Evolutionary conservation across 2,888 invertebrate genomes (phyloP).

Genomic region (Falcaria lacertinaria): DNA sequence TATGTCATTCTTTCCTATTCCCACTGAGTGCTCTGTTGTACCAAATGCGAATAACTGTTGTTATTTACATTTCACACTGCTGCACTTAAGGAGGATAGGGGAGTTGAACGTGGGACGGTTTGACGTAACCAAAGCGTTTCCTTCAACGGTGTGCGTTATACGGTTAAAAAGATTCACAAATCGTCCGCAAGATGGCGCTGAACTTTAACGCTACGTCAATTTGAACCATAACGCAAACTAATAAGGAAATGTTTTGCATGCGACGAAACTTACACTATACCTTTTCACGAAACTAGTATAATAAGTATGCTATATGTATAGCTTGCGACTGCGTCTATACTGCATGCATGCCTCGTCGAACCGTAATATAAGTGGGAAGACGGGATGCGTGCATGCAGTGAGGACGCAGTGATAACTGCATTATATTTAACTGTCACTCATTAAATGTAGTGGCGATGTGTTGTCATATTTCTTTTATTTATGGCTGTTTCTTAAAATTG

Average conservation of each 20-base stretch:
- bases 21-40: conserved; percentile 66
- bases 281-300: not conserved
- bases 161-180: not conserved
- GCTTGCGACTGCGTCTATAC: not conserved
- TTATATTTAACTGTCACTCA: no score
- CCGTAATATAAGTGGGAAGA: no score
- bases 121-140: not conserved
- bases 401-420: not conserved
- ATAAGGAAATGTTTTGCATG: not conserved
- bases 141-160: not conserved
- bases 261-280: not conserved
- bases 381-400: not conserved
- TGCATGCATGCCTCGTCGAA: not conserved
- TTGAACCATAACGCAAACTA: no score
- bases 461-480: no score
- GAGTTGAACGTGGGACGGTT: conserved; percentile 14
- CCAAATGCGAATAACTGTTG: conserved; percentile 75
- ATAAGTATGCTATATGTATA: not conserved
- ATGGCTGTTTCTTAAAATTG: no score
- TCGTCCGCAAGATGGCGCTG: not conserved
- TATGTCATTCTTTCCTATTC: conserved; percentile 54
- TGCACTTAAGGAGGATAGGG: conserved; percentile 76
- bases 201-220: no score
- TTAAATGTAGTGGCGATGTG: no score
- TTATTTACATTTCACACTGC: conserved; percentile 68